phyloP scores from a whole-genome alignment of 2,797 vertebrate genomes.

The Danio tinwini region DNA sequence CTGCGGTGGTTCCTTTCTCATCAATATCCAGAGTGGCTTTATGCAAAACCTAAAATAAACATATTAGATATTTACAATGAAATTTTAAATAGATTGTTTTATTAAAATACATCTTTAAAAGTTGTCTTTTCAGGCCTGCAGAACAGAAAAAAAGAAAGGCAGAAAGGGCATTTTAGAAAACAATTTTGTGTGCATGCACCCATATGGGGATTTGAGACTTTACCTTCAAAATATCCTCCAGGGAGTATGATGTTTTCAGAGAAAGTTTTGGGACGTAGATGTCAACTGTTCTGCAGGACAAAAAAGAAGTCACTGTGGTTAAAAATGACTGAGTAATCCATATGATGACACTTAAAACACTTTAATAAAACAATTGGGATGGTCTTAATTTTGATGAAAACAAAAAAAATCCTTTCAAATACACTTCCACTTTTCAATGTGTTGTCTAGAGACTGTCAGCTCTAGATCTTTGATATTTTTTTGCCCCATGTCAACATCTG shows the following conservation, averaged over 20 bases:
- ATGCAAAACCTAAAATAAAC: conserved; percentile 80
- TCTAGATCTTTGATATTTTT: conserved; percentile 69
- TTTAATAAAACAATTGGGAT: background rate
- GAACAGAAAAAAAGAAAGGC: too few relatives aligned
- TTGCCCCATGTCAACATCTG: conserved; percentile 39
- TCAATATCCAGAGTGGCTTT: conserved; percentile 86
- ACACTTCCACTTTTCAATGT: conserved; percentile 76
- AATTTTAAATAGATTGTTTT: too few relatives aligned
- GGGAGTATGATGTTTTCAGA: conserved; percentile 71
- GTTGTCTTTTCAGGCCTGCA: too few relatives aligned
- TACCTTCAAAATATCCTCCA: conserved; percentile 72
- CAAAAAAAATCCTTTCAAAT: conserved; percentile 61
- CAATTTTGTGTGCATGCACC: too few relatives aligned
- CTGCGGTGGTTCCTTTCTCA: conserved; percentile 83
- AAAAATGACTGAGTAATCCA: background rate
- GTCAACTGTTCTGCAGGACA: conserved; percentile 54
- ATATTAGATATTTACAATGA: too few relatives aligned
- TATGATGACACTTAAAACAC: background rate
- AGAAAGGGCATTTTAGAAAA: too few relatives aligned
- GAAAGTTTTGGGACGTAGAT: conserved; percentile 78
- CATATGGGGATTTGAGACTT: conserved; percentile 1
- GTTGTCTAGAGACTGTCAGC: conserved; percentile 55
- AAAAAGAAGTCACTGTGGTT: background rate
- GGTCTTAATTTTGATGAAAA: conserved; percentile 1
- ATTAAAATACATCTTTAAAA: too few relatives aligned